A percentile compares a stretch with the other conserved stretches of the same genome.
These are phyloP conservation scores for Karalla daura DNA, from an alignment of 2,797 vertebrate species.

Conservation along the genomic window DNA sequence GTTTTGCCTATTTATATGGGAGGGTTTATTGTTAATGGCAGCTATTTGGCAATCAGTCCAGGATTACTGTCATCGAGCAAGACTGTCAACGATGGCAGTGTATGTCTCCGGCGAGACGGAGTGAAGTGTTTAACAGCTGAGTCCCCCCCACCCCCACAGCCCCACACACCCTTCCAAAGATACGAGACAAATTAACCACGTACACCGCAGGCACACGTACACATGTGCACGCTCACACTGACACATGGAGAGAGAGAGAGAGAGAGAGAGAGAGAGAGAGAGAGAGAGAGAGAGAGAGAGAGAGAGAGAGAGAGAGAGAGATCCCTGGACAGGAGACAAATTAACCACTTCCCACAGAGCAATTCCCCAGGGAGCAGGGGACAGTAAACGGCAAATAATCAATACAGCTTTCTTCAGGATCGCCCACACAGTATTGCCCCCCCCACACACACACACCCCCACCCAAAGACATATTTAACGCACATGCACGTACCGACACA, in stretches of 20 bases:
- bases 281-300: no score
- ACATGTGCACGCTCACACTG: constrained; percentile 14
- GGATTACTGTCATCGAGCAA: constrained; percentile 64
- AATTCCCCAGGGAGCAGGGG: constrained; percentile 69
- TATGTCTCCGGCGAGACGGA: constrained; percentile 62
- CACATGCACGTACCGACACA: constrained; percentile 1
- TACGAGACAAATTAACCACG: constrained; percentile 67
- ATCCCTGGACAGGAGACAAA: constrained; percentile 72
- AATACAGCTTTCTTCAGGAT: constrained; percentile 62
- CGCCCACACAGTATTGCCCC: constrained; percentile 53
- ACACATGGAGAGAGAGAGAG: not conserved
- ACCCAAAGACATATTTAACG: constrained; percentile 16
- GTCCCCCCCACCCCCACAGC: not conserved
- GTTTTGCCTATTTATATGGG: no score
- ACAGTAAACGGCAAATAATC: constrained; percentile 75
- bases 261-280: no score
- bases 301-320: no score
- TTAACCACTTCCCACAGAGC: constrained; percentile 79
- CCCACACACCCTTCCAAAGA: constrained; percentile 47
- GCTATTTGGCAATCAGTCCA: constrained; percentile 58
- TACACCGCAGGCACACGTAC: constrained; percentile 10
- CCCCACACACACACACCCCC: constrained; percentile 22
- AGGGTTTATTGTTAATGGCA: constrained; percentile 45
- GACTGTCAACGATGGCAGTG: constrained; percentile 69
- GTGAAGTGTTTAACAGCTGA: constrained; percentile 71